Evolutionary conservation across 2,797 vertebrate species (phyloP).

Genomic region (Brachymystax lenok): DNA sequence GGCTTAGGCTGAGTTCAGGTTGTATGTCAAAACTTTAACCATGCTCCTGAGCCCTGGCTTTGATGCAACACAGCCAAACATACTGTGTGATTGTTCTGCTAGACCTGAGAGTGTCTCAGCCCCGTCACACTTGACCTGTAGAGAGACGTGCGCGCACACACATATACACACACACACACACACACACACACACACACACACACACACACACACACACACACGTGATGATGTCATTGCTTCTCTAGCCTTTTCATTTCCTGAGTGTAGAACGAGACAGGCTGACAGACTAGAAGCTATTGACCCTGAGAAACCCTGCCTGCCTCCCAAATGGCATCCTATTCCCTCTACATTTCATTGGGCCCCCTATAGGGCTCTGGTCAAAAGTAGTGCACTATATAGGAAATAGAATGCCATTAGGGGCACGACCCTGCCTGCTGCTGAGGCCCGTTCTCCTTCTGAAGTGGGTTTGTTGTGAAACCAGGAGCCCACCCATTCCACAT

Average conservation of each 20-base stretch:
- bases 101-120: not conserved
- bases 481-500: constrained; percentile 29
- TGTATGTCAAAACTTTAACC: constrained; percentile 55
- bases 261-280: no score
- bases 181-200: no score
- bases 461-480: constrained; percentile 31
- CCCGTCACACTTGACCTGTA: not conserved
- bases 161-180: no score
- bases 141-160: not conserved
- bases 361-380: no score
- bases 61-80: constrained; percentile 49
- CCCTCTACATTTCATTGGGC: no score
- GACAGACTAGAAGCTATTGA: not conserved
- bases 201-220: no score
- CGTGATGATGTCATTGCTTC: no score
- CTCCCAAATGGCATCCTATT: no score
- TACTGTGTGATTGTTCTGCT: not conserved
- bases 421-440: no score
- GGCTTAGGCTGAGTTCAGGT: constrained; percentile 47
- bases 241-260: no score
- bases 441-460: constrained; percentile 11
- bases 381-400: no score
- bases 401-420: no score
- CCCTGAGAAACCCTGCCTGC: constrained; percentile 5
- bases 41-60: constrained; percentile 27